Percentiles rank a stretch among this genome's conserved stretches.
Evolutionary conservation across 2,888 invertebrate species (phyloP).

Genomic region (Clitarchus hookeri): DNA sequence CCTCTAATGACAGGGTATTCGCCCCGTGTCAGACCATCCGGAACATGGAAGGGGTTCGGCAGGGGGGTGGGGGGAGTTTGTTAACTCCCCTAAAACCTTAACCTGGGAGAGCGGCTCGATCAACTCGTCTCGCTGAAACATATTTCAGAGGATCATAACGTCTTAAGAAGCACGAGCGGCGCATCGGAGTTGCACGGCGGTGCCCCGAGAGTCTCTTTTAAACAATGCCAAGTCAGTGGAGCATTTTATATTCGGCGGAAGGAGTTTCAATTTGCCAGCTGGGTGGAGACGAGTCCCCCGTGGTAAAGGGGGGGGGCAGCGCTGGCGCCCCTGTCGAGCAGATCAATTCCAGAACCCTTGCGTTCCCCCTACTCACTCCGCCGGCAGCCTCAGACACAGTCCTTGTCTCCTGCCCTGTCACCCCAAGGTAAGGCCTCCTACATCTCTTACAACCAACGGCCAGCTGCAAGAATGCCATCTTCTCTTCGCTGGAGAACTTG

Average conservation of each 20-base stretch:
- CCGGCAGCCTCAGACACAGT: too few relatives aligned
- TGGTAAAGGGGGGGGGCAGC: conserved; percentile 44
- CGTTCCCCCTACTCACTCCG: too few relatives aligned
- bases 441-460: too few relatives aligned
- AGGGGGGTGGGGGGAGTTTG: too few relatives aligned
- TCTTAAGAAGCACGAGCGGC: conserved; percentile 14
- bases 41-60: too few relatives aligned
- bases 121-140: neutral
- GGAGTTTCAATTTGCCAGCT: conserved; percentile 23
- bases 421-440: too few relatives aligned
- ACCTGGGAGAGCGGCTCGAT: neutral
- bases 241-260: neutral
- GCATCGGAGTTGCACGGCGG: neutral
- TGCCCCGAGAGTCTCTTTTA: conserved; percentile 33
- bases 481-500: too few relatives aligned
- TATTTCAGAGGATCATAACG: neutral
- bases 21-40: neutral
- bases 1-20: neutral
- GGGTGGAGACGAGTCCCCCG: conserved; percentile 49
- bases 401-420: too few relatives aligned
- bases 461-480: too few relatives aligned
- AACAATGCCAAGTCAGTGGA: conserved; percentile 29
- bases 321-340: neutral
- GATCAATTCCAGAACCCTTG: too few relatives aligned
- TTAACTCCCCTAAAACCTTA: too few relatives aligned